Evolutionary conservation across 2,888 invertebrate species (phyloP).

Genomic region (Melinaea marsaeus): DNA sequence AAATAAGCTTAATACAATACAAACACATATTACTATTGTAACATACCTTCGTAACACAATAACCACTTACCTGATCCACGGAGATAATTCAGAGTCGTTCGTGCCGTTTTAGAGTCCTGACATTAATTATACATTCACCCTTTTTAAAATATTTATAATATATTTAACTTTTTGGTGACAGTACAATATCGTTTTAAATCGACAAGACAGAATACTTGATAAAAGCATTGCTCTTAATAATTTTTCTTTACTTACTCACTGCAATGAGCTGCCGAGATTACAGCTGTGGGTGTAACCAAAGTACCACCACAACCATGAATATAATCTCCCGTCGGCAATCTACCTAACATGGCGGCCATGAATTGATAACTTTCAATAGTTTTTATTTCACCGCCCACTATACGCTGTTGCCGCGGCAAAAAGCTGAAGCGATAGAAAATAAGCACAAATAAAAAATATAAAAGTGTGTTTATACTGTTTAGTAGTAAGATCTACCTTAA

Average conservation of each 20-base stretch:
- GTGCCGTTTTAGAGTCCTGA: too few species aligned
- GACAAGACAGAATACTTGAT: neutral
- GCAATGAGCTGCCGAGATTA: slow-evolving; percentile 58
- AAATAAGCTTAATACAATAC: too few species aligned
- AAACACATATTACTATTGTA: too few species aligned
- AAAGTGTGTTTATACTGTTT: too few species aligned
- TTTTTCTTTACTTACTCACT: slow-evolving; percentile 43
- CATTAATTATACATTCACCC: neutral
- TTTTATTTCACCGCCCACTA: slow-evolving; percentile 50
- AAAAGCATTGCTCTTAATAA: neutral
- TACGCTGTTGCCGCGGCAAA: slow-evolving; percentile 43
- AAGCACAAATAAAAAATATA: too few species aligned
- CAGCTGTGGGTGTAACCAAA: slow-evolving; percentile 35
- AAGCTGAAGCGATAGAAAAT: slow-evolving; percentile 38
- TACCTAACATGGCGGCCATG: slow-evolving; percentile 53
- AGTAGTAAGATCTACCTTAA: too few species aligned
- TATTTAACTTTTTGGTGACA: neutral
- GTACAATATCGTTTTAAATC: too few species aligned
- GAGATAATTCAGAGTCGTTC: too few species aligned
- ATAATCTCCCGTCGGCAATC: slow-evolving; percentile 16
- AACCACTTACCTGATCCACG: too few species aligned
- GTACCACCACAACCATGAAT: slow-evolving; percentile 21
- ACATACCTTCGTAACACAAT: too few species aligned
- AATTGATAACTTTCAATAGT: slow-evolving; percentile 47
- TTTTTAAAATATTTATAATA: too few species aligned